Evolutionary conservation across 2,888 invertebrate species (phyloP).

Genomic region (Diarsia rubi): DNA sequence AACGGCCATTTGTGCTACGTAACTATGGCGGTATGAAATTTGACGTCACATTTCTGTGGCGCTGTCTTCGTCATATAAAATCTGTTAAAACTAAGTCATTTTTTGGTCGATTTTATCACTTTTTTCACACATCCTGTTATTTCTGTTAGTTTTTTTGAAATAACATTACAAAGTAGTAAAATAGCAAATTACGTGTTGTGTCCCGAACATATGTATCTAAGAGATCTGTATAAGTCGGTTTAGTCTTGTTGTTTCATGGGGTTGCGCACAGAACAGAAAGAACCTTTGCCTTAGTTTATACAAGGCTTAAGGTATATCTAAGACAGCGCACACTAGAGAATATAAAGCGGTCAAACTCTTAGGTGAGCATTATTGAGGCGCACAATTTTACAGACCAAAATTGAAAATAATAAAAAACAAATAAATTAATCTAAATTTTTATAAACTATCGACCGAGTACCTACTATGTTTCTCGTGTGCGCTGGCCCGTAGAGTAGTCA

Average conservation of each 20-base stretch:
- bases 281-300: background rate
- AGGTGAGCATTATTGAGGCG: conserved; percentile 12
- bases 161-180: too few relatives aligned
- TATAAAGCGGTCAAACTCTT: background rate
- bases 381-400: conserved; percentile 11
- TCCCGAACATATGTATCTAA: background rate
- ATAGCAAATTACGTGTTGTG: background rate
- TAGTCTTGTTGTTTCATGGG: background rate
- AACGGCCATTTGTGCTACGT: too few relatives aligned
- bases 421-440: background rate
- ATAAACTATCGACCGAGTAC: background rate
- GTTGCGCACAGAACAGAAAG: background rate
- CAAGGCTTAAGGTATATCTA: conserved; percentile 7
- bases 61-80: too few relatives aligned
- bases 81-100: too few relatives aligned
- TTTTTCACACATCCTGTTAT: too few relatives aligned
- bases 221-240: background rate
- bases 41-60: too few relatives aligned
- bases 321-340: background rate
- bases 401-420: background rate
- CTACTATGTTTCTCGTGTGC: background rate
- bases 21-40: too few relatives aligned
- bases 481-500: conserved; percentile 4
- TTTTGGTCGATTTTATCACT: too few relatives aligned
- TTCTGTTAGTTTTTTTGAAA: too few relatives aligned